Base-by-base conservation (phyloP, 2,888 invertebrate species). In the Spialia ferax region DNA sequence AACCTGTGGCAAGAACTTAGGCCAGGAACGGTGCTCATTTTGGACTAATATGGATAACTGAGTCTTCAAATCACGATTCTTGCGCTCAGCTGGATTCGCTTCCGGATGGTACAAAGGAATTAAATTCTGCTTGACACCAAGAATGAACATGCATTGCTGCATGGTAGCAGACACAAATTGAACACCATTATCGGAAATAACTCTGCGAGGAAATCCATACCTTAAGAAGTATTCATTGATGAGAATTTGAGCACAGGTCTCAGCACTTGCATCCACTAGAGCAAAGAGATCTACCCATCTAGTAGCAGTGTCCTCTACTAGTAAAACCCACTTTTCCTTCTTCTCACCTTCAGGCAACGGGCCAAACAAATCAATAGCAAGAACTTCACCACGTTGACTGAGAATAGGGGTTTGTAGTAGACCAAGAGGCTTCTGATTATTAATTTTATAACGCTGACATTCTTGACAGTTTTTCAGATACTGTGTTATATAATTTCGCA, bases 11-110 rank as follows among this genome's bases (percentile, higher is more conserved):
- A 82, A 57, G 0, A 50, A 38, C 3, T 68, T 64, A 0, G 74
- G 74, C 81, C 82, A 83, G 0, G 42, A 10, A 0, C 59, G 18
- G 61, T 81, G 81, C 0, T 80, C 65, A 0, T 45, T 45, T 1
- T 69, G 71, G 0, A 79, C 75, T 0, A 76, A 68, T 0, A 80
- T 75, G 0, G 75, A 70, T 0, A 82, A 48, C 48, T 71, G 75
- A 0, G 71, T 65, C 22, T 81, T 83, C 0, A 84, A 26, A 6
- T 81, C 79, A 0, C 87, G 69, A 59, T 80, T 81, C 42, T 77
- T 75, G 0, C 82, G 57, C 59, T 83, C 83, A 0, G 78, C 81
- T 0, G 80, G 83, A 55, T 84, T 84, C 0, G 79, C 83, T 23
- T 52, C 52, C 13, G 52, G 84, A 50, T 86, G 83, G 69, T 85